These are phyloP conservation scores for Ormyrus labotus DNA, from an alignment of 2,888 invertebrate species.

Conservation along the genomic window DNA sequence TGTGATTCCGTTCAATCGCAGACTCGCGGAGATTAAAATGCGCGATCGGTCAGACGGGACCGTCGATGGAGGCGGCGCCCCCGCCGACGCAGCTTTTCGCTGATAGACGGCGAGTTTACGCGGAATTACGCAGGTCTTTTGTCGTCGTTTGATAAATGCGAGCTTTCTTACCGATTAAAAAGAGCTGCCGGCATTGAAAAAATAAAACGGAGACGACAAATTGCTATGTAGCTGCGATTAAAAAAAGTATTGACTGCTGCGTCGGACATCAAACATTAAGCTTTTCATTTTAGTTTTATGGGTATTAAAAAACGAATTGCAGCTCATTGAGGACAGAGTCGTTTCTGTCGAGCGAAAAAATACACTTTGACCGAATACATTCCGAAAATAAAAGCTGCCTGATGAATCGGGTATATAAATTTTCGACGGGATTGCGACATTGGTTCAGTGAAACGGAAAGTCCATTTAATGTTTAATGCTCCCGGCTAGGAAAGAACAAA, in stretches of 20 bases:
- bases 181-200: no score
- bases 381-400: constrained; percentile 23
- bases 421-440: constrained; percentile 19
- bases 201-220: no score
- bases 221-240: no score
- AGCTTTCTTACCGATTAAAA: no score
- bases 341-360: no score
- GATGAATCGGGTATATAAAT: constrained; percentile 17
- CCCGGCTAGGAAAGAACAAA: neutral
- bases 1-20: neutral
- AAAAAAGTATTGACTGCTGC: no score
- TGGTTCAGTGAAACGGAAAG: constrained; percentile 2
- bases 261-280: no score
- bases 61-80: constrained; percentile 1
- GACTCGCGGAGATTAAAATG: constrained; percentile 37
- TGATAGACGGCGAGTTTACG: neutral
- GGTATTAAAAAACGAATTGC: no score
- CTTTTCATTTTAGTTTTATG: no score
- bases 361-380: no score
- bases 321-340: no score
- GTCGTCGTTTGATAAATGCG: neutral
- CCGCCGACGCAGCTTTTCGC: no score
- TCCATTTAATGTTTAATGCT: constrained; percentile 37
- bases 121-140: constrained; percentile 11
- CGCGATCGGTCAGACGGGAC: constrained; percentile 26